Evolutionary conservation across 2,888 invertebrate species (phyloP), one percentile per base, ranked within the genome.

Genomic region (Biston stratarius): DNA sequence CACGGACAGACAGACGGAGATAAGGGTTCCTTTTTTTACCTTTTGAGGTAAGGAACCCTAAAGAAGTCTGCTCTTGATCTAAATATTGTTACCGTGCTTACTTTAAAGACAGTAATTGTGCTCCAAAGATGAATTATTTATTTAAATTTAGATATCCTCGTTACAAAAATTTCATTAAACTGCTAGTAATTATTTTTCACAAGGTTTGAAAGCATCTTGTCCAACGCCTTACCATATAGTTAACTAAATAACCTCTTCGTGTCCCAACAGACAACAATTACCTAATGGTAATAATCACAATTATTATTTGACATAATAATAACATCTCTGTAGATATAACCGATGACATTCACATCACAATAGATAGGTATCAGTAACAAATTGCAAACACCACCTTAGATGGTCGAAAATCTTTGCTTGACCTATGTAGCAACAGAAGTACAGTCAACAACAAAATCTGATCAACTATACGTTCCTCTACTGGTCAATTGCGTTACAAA

Each of bases 281-380:
- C 49, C 42, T 36, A 61, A 44, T 36, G 48, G 44, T 44, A 56
- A 63, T 49, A 60, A 63, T 57, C 33, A 56, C 63, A 56, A 68
- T 64, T 68, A 68, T 68, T 24, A 51, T 57, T 64, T 56, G 67
- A 60, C 65, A 60, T 55, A 64, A 67, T 71, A 64, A 66, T 65
- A 66, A 53, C 58, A 60, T 14, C 52, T 6, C 61, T 48, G 34
- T 14, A 56, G 62, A 53, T 67, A 48, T 52, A 49, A 61, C 36
- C 57, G 64, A 62, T 63, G 64, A 60, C 64, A 68, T 70, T 66
- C 53, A 60, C 38, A 64, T 62, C 40, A 69, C 68, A 70, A 66
- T 66, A 66, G 65, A 44, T 64, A 60, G 67, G 59, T 68, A 67
- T 70, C 61, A 63, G 66, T 70, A 61, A 67, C 53, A 59, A 14